These are phyloP conservation scores for Platycnemis pennipes DNA, from an alignment of 2,888 invertebrate genomes.

Conservation along the genomic window DNA sequence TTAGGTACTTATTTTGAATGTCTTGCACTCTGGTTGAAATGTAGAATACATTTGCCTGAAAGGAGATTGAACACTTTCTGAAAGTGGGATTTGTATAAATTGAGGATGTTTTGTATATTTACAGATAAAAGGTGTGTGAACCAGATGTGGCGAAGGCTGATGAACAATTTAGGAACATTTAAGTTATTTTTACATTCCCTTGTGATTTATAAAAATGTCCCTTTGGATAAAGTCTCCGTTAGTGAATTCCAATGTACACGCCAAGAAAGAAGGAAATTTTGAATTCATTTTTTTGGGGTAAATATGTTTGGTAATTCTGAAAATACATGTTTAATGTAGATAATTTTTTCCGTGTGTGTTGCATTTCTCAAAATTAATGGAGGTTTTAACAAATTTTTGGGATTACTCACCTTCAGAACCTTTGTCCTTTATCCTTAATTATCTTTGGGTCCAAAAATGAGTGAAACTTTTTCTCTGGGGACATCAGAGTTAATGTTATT, in stretches of 20 bases:
- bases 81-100: slow-evolving; percentile 54
- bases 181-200: slow-evolving; percentile 62
- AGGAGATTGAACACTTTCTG: slow-evolving; percentile 19
- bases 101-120: slow-evolving; percentile 57
- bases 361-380: background rate
- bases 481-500: background rate
- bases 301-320: background rate
- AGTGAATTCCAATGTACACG: background rate
- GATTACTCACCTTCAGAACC: background rate
- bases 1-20: background rate
- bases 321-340: background rate
- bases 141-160: slow-evolving; percentile 49
- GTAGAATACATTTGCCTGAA: background rate
- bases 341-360: background rate
- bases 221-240: background rate
- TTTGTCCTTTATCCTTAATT: background rate
- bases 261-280: background rate
- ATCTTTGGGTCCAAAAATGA: background rate
- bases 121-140: background rate
- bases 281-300: background rate
- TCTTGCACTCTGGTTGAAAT: background rate
- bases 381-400: background rate
- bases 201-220: background rate
- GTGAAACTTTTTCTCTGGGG: background rate
- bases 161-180: slow-evolving; percentile 49